Percentiles rank a stretch among this genome's conserved stretches.
phyloP scores from a whole-genome alignment of 2,797 vertebrate genomes.

The Lagodon rhomboides region DNA sequence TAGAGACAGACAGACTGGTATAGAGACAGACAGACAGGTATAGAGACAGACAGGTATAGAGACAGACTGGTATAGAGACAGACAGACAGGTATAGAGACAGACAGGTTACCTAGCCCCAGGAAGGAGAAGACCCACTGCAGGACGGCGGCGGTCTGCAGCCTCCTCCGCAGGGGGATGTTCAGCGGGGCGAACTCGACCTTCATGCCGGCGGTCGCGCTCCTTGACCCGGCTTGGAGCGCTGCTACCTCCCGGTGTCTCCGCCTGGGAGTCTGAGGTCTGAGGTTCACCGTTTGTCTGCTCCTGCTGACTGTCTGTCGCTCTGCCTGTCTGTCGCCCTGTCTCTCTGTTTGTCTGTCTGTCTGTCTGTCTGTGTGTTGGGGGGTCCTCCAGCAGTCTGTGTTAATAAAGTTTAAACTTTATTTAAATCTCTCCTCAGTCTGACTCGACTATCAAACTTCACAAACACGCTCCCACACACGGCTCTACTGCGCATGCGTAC shows the following conservation, averaged over 20 bases:
- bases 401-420: neutral
- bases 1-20: too few species aligned
- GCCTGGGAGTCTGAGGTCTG: neutral
- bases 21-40: neutral
- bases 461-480: conserved; percentile 1
- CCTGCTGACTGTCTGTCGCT: too few species aligned
- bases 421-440: neutral
- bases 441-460: conserved; percentile 20
- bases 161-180: conserved; percentile 79
- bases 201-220: conserved; percentile 69
- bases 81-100: neutral
- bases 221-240: neutral
- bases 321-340: too few species aligned
- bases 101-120: conserved; percentile 75
- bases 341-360: neutral
- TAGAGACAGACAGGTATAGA: neutral
- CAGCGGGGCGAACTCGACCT: conserved; percentile 83
- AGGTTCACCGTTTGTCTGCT: neutral
- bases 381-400: neutral
- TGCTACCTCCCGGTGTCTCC: conserved; percentile 5
- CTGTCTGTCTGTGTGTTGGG: neutral
- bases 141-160: conserved; percentile 80
- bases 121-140: conserved; percentile 87
- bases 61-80: neutral
- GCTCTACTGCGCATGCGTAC: conserved; percentile 43